Base-by-base conservation (phyloP, 2,113 vertebrate species). In the Rhinolophus ferrumequinum region DNA sequence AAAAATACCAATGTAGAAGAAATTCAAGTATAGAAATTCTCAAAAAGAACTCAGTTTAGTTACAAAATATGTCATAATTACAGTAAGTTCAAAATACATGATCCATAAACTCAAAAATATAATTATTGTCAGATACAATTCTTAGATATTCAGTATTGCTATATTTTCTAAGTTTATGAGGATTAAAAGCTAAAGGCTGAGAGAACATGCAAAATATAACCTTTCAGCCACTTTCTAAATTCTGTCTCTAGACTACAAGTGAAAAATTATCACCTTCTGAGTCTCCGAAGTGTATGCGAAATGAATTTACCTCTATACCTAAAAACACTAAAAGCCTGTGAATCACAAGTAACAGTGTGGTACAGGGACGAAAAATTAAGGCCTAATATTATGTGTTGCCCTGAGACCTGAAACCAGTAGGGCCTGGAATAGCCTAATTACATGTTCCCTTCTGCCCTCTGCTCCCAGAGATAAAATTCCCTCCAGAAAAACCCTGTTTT, bases 61-160 rank as follows among this genome's bases (percentile, higher is more conserved):
- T 91, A 72, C 11, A 73, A 76, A 91, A 80, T 50, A 11, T 16
- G 35, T 33, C 62, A 93, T 73, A 92, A 75, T n/a, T 94, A 41
- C 2, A 28, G n/a, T 75, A 44, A 33, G 5, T 58, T 86, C 89
- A 75, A 97, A 82, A 70, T 58, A 85, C 67, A 64, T 54, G 6
- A 86, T 80, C 80, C 60, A 56, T 47, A 94, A 94, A 64, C 66
- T 77, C 35, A 94, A 93, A 79, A 87, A 83, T 50, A 70, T 73
- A 76, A 79, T 62, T 58, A 77, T 8, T 76, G 13, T 56, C 67
- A 54, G 8, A 26, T 30, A 62, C n/a, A 69, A 84, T 88, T 64
- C 7, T 69, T 84, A 5, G 44, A 56, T n/a, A 44, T 70, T 67
- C 7, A 82, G 14, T 52, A 80, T 35, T 75, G 14, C 24, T 84